Base-by-base conservation (phyloP, 2,888 invertebrate genomes). In the Epinotia demarniana region DNA sequence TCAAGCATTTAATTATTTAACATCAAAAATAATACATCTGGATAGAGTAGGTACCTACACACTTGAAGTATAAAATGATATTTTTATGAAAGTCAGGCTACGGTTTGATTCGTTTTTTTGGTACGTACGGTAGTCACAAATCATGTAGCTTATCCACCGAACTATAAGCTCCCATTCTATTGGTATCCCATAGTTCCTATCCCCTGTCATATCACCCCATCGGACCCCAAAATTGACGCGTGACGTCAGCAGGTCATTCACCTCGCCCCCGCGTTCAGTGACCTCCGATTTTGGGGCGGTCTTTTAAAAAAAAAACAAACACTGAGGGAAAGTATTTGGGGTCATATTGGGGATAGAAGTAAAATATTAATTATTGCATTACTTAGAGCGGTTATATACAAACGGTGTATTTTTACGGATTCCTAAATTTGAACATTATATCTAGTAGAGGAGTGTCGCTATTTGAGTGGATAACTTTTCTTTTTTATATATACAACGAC, bases 161-260 rank as follows among this genome's bases (percentile, higher is more conserved):
- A 57, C 63, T 72, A 43, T 33, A 66, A 53, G 46, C 23, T 43
- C n/a, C 19, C 19, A 74, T 53, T 69, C 13, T 69, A 69, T 74
- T 68, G 62, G 49, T 67, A 74, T 69, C 63, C 19, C 66, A 58
- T 69, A 57, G 57, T 74, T 69, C 73, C 61, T 68, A 57, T 68
- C 68, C 69, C 69, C 60, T 60, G 69, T 69, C 69, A 60, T 69
- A 69, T 60, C 58, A 60, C 69, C 62, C 46, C 70, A 72, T 76
- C 76, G 64, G 77, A 78, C 81, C 80, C 79, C 77, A 77, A 80
- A 79, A 75, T 76, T 58, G 75, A 66, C 12, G 58, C 69, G 64
- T 74, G 74, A 74, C 74, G 74, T 74, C 74, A 74, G 63, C 69
- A 78, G 80, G 78, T 79, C 80, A 69, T 68, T 75, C 79, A 78